Evolutionary conservation across 2,113 vertebrate species (phyloP), one percentile per base, ranked within the genome.

Genomic region (Mustela lutreola): DNA sequence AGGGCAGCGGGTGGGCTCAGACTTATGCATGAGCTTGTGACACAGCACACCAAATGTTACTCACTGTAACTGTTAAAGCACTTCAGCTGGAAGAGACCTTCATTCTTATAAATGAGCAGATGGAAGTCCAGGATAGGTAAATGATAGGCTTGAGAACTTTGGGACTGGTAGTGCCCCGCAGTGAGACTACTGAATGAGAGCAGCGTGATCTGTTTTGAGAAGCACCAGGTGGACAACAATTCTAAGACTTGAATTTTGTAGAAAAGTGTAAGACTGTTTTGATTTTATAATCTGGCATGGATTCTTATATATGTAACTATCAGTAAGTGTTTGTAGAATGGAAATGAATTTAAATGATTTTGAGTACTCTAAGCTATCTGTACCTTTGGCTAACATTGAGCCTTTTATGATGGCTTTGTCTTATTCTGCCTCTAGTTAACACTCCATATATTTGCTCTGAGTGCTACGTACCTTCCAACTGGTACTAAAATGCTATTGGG

Each of bases 271-370:
- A 85, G 76, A 9, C 16, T 39, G 11, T n/a, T 63, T 42, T 86
- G 28, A 83, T 42, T 79, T 70, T 81, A 48, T 36, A 58, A 78
- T 33, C 11, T 4, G 67, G 33, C 7, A 22, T 24, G 71, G 71
- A 65, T 53, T 42, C 48, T 79, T 39, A 53, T 1, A 36, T 53
- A 7, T 73, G 14, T n/a, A 80, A 56, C 48, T 75, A 86, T 63
- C 67, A 42, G 2, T 67, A 75, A 22, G 67, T 75, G 9, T 88
- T 97, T 82, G 10, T 28, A 48, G n/a, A 90, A 79, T 48, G 11
- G 22, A 86, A 92, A 56, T 89, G 18, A 78, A 65, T 71, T 45
- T 71, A 79, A 95, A 73, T 45, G 9, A 79, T 82, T 73, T 24
- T 18, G 71, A 28, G 18, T 42, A 33, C 28, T 75, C 1, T n/a